Evolutionary conservation across 92 coral and sea anemone genomes (phyloP), one percentile per base, ranked within the genome.

Genomic region (Palythoa grandis): DNA sequence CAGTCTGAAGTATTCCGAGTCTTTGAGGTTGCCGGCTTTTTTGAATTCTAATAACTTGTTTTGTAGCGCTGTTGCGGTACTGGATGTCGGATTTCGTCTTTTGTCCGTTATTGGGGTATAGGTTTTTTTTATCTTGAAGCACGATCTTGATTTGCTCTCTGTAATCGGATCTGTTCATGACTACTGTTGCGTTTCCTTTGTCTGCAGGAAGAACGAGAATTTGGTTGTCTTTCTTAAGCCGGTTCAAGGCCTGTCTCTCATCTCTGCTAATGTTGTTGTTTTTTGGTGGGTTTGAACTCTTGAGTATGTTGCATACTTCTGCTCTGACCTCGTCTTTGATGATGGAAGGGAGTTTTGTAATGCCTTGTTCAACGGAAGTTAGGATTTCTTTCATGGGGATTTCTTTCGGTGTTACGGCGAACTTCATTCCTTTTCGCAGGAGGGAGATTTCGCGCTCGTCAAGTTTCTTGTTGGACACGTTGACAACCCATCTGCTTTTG

Each of bases 121-220:
- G 73, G 65, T 19, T 22, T 58, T 74, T n/a, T 43, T 56, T 16
- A 38, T 86, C 88, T 7, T 20, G 37, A 20, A 76, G 67, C 88
- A 86, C 65, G 16, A 14, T 57, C 25, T 54, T 15, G 0, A 86
- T 61, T 61, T 63, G 13, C 7, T 75, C 67, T 56, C 70, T 39
- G 69, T 74, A 85, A 10, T 85, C 82, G 48, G 29, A 24, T 6
- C 61, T 66, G 58, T 76, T 66, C 77, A 86, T 63, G 23, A 76
- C 83, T 3, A 86, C 89, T 29, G 82, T 77, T 22, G 83, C 67
- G 74, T 76, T 86, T 25, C 84, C 83, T 76, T 86, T 86, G 52
- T 86, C 76, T 12, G 89, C 89, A 22, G 71, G 70, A 7, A 76
- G 78, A 22, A 86, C 40, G 48, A 86, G 79, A 74, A 86, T 74